These are phyloP conservation scores for Achroia grisella DNA, from an alignment of 1,140 invertebrate species.

Conservation along the genomic window DNA sequence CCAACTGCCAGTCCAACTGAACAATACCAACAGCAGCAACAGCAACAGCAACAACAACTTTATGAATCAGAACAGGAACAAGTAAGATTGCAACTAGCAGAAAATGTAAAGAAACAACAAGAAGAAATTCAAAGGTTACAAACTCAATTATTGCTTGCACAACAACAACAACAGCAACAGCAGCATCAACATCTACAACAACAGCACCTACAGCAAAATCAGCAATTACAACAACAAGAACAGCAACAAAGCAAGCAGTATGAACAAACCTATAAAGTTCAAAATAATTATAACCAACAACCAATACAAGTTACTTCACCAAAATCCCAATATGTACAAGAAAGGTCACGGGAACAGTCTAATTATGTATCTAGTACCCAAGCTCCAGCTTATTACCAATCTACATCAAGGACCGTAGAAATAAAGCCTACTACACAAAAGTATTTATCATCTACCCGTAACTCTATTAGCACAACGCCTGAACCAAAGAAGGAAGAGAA, in stretches of 20 bases:
- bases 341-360: constrained; percentile 43
- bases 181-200: constrained; percentile 42
- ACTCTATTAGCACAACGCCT: constrained; percentile 50
- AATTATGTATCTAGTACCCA: constrained; percentile 44
- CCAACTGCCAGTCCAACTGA: constrained; percentile 31
- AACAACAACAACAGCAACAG: constrained; percentile 37
- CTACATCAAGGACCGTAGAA: constrained; percentile 56
- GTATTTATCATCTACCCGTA: constrained; percentile 58
- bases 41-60: constrained; percentile 36
- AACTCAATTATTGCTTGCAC: constrained; percentile 50
- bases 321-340: constrained; percentile 47
- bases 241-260: constrained; percentile 32
- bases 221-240: constrained; percentile 43
- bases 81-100: constrained; percentile 63
- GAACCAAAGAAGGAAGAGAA: constrained; percentile 69
- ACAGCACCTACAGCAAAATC: constrained; percentile 25
- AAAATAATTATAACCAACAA: constrained; percentile 26
- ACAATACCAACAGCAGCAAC: constrained; percentile 31
- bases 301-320: constrained; percentile 42
- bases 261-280: constrained; percentile 36
- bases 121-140: constrained; percentile 64
- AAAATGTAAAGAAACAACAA: constrained; percentile 63
- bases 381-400: constrained; percentile 50
- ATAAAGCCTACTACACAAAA: constrained; percentile 57
- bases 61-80: constrained; percentile 68